Evolutionary conservation across 1,140 invertebrate species (phyloP), one percentile per base, ranked within the genome.

Genomic region (Drosophila pandora): DNA sequence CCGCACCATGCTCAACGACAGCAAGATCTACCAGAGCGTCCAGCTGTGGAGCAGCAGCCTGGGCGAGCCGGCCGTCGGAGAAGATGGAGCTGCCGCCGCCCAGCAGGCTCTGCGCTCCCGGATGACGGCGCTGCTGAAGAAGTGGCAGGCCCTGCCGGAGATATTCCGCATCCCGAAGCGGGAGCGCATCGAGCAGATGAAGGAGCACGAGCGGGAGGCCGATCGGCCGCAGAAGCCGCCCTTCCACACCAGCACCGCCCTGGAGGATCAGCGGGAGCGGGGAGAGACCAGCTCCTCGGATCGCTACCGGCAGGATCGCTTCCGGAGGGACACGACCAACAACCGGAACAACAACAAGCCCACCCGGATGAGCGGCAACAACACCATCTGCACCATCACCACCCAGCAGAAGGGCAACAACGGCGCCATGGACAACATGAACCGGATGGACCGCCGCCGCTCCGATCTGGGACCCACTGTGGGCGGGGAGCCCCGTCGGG

Each of bases 101-200:
- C 23, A 91, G 91, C 61, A 74, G 13, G 56, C 76, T 0, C 68
- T 92, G 25, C 90, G 41, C 1, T 1, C 43, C 1, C 17, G 43
- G 0, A 58, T 72, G 25, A 2, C 50, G 28, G 58, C 43, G 1
- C 17, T 92, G 5, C 43, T 90, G 0, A 53, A 57, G 1, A 79
- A 76, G 6, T 92, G 91, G 91, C 67, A 76, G 22, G 56, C 76
- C 0, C 69, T 92, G 28, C 91, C 93, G 71, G 93, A 94, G 76
- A 95, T 96, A 21, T 99, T 98, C 90, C 95, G 97, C 91, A 99
- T 99, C 84, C 98, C 98, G 8, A 98, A 98, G 92, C 98, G 98
- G 79, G 96, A 98, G 85, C 94, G 97, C 49, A 96, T 98, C 48
- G 96, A 98, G 89, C 96, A 97, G 91, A 97, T 97, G 96, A 97